phyloP scores from a whole-genome alignment of 2,797 vertebrate genomes.

The Coluber constrictor region DNA sequence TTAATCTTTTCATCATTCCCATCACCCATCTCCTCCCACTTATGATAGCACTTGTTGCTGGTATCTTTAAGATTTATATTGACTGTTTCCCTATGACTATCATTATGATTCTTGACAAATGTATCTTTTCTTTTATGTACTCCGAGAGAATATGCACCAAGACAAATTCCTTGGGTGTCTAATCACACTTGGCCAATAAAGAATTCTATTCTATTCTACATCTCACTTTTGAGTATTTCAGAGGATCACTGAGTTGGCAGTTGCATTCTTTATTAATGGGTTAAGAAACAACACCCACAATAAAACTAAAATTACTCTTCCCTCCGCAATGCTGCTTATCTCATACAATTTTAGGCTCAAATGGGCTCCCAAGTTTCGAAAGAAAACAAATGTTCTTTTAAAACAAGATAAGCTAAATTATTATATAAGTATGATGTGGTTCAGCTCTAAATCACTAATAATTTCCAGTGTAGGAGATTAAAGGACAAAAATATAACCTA shows the following conservation, averaged over 20 bases:
- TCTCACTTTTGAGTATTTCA: not conserved
- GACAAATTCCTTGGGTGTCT: too few species aligned
- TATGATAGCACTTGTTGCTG: too few species aligned
- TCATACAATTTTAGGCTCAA: slow-evolving; percentile 33
- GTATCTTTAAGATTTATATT: too few species aligned
- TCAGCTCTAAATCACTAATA: slow-evolving; percentile 60
- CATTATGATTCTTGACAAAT: too few species aligned
- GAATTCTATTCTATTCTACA: not conserved
- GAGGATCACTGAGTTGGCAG: slow-evolving; percentile 1
- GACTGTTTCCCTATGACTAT: too few species aligned
- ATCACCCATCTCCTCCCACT: too few species aligned
- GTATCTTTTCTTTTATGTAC: too few species aligned
- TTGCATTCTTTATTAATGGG: not conserved
- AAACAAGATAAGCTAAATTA: slow-evolving; percentile 59
- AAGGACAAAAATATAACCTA: slow-evolving; percentile 60
- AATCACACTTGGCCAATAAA: too few species aligned
- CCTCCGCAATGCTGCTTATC: slow-evolving; percentile 36
- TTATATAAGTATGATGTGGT: slow-evolving; percentile 60
- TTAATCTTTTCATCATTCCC: too few species aligned
- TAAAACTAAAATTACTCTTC: slow-evolving; percentile 3
- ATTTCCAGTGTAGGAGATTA: slow-evolving; percentile 49
- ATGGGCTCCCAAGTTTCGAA: slow-evolving; percentile 51
- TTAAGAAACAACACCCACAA: slow-evolving; percentile 19
- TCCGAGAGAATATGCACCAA: too few species aligned
- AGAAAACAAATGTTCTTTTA: slow-evolving; percentile 55